phyloP scores from a whole-genome alignment of 2,113 vertebrate genomes.

The Proterorhinus semilunaris region DNA sequence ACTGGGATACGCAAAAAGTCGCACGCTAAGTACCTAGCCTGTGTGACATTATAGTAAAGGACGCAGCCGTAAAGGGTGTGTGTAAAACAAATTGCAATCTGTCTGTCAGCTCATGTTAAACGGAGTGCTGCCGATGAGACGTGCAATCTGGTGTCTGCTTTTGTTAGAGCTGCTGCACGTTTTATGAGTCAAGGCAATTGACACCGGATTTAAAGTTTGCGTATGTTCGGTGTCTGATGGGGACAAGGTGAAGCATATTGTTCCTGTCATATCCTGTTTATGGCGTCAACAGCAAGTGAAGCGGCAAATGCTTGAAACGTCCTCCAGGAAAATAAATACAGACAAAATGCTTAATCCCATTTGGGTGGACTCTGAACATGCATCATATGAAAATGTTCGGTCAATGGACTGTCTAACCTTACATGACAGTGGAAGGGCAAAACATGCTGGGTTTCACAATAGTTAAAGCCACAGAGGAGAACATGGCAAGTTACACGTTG shows the following conservation, averaged over 20 bases:
- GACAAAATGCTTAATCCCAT: conserved; percentile 32
- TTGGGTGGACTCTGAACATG: conserved; percentile 1
- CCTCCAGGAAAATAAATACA: conserved; percentile 24
- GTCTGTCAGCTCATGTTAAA: conserved; percentile 69
- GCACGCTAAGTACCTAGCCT: conserved; percentile 35
- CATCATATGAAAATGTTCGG: background rate
- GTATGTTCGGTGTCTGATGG: conserved; percentile 39
- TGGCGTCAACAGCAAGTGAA: conserved; percentile 18
- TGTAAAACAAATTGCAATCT: conserved; percentile 70
- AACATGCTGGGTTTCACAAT: background rate
- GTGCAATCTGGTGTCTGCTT: conserved; percentile 60
- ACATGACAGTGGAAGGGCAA: background rate
- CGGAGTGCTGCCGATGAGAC: conserved; percentile 63
- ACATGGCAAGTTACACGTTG: too few relatives aligned
- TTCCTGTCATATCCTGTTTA: conserved; percentile 24
- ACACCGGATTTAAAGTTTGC: conserved; percentile 50
- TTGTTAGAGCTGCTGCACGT: conserved; percentile 37
- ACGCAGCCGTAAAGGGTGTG: conserved; percentile 57
- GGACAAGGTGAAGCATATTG: conserved; percentile 35
- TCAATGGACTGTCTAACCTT: background rate
- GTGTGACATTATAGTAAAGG: conserved; percentile 55
- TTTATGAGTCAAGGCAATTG: conserved; percentile 56
- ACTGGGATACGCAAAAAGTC: conserved; percentile 51
- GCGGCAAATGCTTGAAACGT: conserved; percentile 27
- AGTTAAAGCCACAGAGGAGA: background rate